A percentile compares a stretch with the other conserved stretches of the same genome.
Conservation (phyloP, 2,888 invertebrate genomes). For the Iphiclides podalirius region DNA sequence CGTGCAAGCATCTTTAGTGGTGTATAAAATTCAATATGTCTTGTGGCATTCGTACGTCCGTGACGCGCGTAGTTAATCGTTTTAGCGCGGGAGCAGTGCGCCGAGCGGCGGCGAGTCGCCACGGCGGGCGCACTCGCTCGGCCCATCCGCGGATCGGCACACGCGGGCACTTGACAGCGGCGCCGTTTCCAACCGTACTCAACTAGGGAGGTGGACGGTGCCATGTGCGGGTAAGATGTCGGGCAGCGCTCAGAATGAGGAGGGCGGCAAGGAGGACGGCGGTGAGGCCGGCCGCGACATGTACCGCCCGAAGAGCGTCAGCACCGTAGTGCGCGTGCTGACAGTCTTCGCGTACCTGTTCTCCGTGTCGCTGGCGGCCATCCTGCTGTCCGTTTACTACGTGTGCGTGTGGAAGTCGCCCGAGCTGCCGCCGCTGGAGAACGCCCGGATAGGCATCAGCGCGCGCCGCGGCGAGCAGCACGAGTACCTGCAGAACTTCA, state of each 20-base stretch:
- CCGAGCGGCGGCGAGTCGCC: conserved; percentile 32
- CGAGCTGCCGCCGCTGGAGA: conserved; percentile 62
- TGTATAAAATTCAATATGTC: conserved; percentile 46
- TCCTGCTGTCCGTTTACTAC: conserved; percentile 90
- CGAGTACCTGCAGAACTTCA: conserved; percentile 33
- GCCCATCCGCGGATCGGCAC: conserved; percentile 56
- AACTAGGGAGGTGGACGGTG: conserved; percentile 19
- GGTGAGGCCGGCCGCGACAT: conserved; percentile 57
- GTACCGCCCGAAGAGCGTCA: conserved; percentile 63
- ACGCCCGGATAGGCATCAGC: conserved; percentile 35
- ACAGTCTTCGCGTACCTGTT: conserved; percentile 90
- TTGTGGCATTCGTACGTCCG: conserved; percentile 53
- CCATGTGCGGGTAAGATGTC: conserved; percentile 48
- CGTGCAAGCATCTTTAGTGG: conserved; percentile 39
- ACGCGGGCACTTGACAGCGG: conserved; percentile 32
- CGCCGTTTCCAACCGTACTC: conserved; percentile 33
- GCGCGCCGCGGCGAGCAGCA: conserved; percentile 35
- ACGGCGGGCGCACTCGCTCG: conserved; percentile 41
- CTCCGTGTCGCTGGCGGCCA: conserved; percentile 92
- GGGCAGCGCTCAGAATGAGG: conserved; percentile 48
- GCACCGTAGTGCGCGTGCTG: conserved; percentile 81
- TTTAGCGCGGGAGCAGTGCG: conserved; percentile 47
- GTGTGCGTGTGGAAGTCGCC: conserved; percentile 89
- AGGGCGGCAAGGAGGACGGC: conserved; percentile 54
- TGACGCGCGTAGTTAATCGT: conserved; percentile 66